phyloP scores from a whole-genome alignment of 2,113 vertebrate species.

The Ptilorrhoa leucosticta region DNA sequence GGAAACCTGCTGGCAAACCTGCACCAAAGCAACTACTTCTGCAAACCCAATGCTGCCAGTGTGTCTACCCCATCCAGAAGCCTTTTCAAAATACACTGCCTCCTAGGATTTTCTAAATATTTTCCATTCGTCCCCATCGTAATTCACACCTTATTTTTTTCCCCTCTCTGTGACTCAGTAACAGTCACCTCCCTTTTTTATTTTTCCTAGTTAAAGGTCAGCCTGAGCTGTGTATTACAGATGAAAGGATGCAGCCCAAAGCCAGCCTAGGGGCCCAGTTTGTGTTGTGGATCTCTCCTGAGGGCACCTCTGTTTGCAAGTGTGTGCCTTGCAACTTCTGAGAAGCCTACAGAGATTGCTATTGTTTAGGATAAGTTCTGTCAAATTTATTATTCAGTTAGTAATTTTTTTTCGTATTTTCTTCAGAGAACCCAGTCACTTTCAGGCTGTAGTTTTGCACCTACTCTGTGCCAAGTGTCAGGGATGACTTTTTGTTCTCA shows the following conservation, averaged over 20 bases:
- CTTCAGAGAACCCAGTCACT: background rate
- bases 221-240: background rate
- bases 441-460: constrained; percentile 13
- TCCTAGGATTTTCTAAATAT: constrained; percentile 26
- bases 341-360: constrained; percentile 21
- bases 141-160: constrained; percentile 28
- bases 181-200: constrained; percentile 14
- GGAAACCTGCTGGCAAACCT: background rate
- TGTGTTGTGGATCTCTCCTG: constrained; percentile 30
- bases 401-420: background rate
- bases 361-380: constrained; percentile 15
- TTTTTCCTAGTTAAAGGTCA: constrained; percentile 54
- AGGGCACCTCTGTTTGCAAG: constrained; percentile 28
- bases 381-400: background rate
- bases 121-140: background rate
- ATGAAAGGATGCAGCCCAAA: constrained; percentile 52
- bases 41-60: background rate
- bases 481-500: background rate
- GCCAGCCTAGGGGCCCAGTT: constrained; percentile 48
- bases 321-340: background rate
- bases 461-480: background rate
- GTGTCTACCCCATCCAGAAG: background rate
- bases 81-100: background rate
- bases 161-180: background rate
- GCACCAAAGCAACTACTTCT: background rate